These are phyloP conservation scores for Gymnothorax reevesii DNA, from an alignment of 2,797 vertebrate species.

Conservation along the genomic window DNA sequence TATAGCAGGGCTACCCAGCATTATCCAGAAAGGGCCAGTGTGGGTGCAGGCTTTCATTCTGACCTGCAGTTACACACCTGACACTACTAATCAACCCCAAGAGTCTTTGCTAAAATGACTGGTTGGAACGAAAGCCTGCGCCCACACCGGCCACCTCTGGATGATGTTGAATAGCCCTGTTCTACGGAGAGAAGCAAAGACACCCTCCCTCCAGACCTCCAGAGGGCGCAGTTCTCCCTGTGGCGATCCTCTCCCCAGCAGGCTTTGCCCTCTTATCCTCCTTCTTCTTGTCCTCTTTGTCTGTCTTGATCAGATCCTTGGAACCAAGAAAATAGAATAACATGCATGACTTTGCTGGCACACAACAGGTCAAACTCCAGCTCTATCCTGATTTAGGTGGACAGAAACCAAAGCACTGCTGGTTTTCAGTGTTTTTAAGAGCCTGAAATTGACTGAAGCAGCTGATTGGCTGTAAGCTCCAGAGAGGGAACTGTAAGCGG, in stretches of 20 bases:
- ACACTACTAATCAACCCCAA: no score
- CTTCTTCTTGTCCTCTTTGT: conserved; percentile 56
- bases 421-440: not conserved
- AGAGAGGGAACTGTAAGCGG: not conserved
- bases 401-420: not conserved
- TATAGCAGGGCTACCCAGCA: no score
- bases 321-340: conserved; percentile 20
- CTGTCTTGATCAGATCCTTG: conserved; percentile 53
- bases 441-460: not conserved
- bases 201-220: conserved; percentile 58
- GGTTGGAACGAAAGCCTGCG: no score
- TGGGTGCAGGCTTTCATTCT: no score
- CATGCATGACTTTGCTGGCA: not conserved
- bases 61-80: no score
- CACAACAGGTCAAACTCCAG: not conserved
- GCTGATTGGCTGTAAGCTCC: not conserved
- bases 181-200: no score
- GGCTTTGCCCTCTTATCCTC: conserved; percentile 56
- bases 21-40: no score
- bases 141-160: no score
- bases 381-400: no score
- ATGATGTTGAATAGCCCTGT: no score
- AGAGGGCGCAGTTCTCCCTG: conserved; percentile 42
- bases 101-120: no score
- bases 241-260: conserved; percentile 28